Evolutionary conservation across 2,888 invertebrate genomes (phyloP).

Genomic region (Dasysyrphus albostriatus): DNA sequence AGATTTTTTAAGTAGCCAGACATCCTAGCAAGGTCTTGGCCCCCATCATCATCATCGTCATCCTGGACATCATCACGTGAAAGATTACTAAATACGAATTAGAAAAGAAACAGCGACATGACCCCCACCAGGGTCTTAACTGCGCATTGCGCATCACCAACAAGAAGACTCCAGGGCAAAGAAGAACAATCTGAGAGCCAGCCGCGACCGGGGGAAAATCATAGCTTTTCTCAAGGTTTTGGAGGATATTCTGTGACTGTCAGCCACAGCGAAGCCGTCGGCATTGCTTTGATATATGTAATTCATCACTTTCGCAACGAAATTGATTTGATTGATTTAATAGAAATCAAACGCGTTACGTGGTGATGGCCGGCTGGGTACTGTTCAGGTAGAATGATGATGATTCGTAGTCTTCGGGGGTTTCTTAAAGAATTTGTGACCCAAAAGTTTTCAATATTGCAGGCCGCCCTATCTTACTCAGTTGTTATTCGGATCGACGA

Average conservation of each 20-base stretch:
- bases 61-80: conserved; percentile 62
- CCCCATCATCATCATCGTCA: conserved; percentile 45
- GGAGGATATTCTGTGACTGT: conserved; percentile 1
- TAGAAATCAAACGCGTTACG: conserved; percentile 75
- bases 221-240: conserved; percentile 49
- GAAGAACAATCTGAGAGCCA: conserved; percentile 10
- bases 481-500: not conserved
- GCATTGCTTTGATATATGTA: conserved; percentile 75
- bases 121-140: conserved; percentile 62
- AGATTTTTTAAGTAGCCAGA: conserved; percentile 73
- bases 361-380: conserved; percentile 71
- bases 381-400: conserved; percentile 45
- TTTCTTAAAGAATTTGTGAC: conserved; percentile 64
- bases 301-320: conserved; percentile 76
- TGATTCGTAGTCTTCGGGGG: not conserved
- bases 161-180: conserved; percentile 35
- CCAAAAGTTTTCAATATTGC: conserved; percentile 60
- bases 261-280: conserved; percentile 28
- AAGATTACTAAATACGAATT: conserved; percentile 73
- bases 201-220: conserved; percentile 16
- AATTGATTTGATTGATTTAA: conserved; percentile 76
- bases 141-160: conserved; percentile 66
- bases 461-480: conserved; percentile 16
- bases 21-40: conserved; percentile 39
- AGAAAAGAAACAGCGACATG: conserved; percentile 54